phyloP scores from a whole-genome alignment of 2,113 vertebrate species.

The Myotis davidii region DNA sequence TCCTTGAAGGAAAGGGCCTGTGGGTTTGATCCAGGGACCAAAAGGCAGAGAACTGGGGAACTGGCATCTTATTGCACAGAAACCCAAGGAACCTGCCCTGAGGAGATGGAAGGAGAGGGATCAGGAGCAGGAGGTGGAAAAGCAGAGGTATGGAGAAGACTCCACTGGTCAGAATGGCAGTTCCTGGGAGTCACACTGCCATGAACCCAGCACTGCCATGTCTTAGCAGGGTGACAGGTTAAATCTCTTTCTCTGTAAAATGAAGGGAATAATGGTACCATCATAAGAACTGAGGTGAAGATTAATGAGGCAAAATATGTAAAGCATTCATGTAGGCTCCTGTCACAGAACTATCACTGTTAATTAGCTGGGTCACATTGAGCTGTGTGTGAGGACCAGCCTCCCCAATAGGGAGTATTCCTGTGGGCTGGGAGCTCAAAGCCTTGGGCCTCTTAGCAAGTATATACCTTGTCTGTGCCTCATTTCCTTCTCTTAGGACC shows the following conservation, averaged over 20 bases:
- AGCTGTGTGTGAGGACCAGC: not conserved
- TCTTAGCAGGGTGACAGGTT: not conserved
- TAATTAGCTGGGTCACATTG: not conserved
- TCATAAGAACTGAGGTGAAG: not conserved
- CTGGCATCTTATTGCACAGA: not conserved
- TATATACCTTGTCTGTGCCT: not conserved
- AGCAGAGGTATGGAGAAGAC: not conserved
- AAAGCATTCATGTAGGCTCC: not conserved
- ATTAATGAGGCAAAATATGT: not conserved
- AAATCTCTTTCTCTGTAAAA: not conserved
- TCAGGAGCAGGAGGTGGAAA: not conserved
- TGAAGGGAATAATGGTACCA: not conserved
- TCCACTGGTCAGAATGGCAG: not conserved
- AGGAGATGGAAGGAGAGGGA: not conserved
- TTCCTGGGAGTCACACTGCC: not conserved
- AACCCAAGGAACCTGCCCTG: not conserved
- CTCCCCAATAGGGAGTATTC: not conserved
- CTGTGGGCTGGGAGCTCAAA: not conserved
- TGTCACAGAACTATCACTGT: not conserved
- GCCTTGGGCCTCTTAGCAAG: not conserved
- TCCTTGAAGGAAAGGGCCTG: not conserved
- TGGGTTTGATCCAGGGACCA: not conserved
- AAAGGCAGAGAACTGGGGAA: slow-evolving; percentile 16
- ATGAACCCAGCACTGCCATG: not conserved
- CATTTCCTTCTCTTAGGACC: not conserved